Conservation (phyloP, 2,113 vertebrate species). For the Nasalis larvatus region DNA sequence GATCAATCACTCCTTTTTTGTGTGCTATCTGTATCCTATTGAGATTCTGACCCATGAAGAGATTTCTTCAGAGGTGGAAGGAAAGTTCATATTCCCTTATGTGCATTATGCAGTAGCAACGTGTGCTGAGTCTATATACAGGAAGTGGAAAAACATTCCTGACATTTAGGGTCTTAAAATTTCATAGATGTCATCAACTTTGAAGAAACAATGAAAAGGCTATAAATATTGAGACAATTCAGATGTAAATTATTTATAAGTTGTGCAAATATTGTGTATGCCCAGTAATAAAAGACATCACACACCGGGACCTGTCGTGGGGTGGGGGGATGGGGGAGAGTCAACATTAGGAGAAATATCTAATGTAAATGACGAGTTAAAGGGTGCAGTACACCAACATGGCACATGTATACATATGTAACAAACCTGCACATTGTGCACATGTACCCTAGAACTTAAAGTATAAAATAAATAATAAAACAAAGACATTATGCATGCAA, state of each 20-base stretch:
- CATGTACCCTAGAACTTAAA: too few species aligned
- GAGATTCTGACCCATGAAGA: background rate
- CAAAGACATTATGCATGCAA: background rate
- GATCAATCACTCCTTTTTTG: background rate
- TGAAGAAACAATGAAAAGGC: background rate
- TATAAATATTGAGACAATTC: background rate
- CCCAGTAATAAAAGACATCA: background rate
- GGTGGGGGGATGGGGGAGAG: too few species aligned
- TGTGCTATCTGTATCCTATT: background rate
- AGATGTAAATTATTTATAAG: slow-evolving; percentile 6
- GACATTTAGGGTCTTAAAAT: background rate
- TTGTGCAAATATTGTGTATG: background rate
- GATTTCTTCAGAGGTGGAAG: slow-evolving; percentile 1
- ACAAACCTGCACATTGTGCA: too few species aligned
- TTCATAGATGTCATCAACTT: background rate
- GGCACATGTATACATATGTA: too few species aligned
- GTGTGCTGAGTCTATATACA: background rate
- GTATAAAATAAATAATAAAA: too few species aligned
- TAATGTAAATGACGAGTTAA: too few species aligned
- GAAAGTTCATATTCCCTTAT: background rate
- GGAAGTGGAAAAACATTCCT: background rate
- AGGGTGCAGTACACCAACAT: too few species aligned
- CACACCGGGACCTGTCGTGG: too few species aligned
- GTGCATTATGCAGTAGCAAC: background rate
- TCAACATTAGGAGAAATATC: too few species aligned